phyloP scores from a whole-genome alignment of 2,113 vertebrate species.

The Gobiocypris rarus region DNA sequence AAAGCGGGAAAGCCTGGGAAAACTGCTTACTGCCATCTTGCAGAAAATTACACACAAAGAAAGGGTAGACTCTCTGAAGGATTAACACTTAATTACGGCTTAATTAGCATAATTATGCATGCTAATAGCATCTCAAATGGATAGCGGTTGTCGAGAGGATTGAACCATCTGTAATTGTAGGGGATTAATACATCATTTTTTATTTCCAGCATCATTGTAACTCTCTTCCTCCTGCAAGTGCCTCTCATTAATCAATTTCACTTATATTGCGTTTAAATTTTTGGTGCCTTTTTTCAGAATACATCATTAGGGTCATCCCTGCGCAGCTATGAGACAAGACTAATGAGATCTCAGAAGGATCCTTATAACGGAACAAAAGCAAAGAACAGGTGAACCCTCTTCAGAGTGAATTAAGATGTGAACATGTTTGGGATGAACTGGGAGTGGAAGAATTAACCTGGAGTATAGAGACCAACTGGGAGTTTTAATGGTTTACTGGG shows the following conservation, averaged over 20 bases:
- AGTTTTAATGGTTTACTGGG: not conserved
- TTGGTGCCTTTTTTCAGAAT: slow-evolving; percentile 92
- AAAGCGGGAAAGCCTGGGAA: slow-evolving; percentile 81
- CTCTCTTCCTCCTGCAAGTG: slow-evolving; percentile 93
- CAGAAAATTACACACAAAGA: slow-evolving; percentile 96
- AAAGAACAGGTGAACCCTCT: slow-evolving; percentile 72
- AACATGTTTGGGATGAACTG: slow-evolving; percentile 1
- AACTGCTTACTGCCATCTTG: slow-evolving; percentile 90
- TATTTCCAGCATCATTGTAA: slow-evolving; percentile 98
- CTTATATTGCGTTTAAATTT: slow-evolving; percentile 98
- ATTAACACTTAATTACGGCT: slow-evolving; percentile 99
- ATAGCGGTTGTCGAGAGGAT: slow-evolving; percentile 99
- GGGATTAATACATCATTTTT: slow-evolving; percentile 99
- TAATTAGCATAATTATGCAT: slow-evolving; percentile 99
- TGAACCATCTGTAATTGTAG: slow-evolving; percentile 99
- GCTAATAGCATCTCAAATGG: slow-evolving; percentile 99
- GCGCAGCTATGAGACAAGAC: slow-evolving; percentile 89
- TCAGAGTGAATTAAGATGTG: slow-evolving; percentile 2
- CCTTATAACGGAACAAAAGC: slow-evolving; percentile 85
- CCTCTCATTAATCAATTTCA: slow-evolving; percentile 99
- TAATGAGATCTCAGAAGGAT: slow-evolving; percentile 96
- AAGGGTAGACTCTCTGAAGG: slow-evolving; percentile 91
- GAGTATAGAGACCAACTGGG: not conserved
- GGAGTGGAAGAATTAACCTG: not conserved
- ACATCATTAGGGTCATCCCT: slow-evolving; percentile 93